Evolutionary conservation across 2,888 invertebrate genomes (phyloP).

Genomic region (Ecdyonurus torrentis): DNA sequence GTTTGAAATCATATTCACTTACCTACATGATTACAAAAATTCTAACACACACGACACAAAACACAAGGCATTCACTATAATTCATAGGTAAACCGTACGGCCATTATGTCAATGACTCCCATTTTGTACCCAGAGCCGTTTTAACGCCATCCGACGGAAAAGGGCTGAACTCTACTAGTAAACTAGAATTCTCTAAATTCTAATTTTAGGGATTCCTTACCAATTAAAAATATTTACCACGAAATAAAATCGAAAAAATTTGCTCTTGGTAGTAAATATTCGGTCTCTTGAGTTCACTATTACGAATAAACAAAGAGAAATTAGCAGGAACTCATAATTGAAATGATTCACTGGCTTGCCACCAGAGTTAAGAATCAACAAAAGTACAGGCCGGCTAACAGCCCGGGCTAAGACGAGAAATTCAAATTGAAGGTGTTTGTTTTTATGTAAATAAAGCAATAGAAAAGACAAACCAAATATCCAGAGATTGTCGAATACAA

Average conservation of each 20-base stretch:
- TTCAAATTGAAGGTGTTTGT: conserved; percentile 5
- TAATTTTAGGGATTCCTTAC: not conserved
- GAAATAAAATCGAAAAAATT: not conserved
- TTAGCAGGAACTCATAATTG: conserved; percentile 1
- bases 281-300: not conserved
- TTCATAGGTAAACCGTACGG: conserved; percentile 15
- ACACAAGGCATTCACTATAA: conserved; percentile 5
- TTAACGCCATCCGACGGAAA: conserved; percentile 9
- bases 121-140: conserved; percentile 13
- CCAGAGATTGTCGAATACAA: too few relatives aligned
- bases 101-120: conserved; percentile 19
- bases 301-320: not conserved
- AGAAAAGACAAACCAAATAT: too few relatives aligned
- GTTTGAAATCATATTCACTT: conserved; percentile 1
- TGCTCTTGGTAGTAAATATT: not conserved
- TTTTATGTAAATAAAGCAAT: too few relatives aligned
- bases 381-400: conserved; percentile 5
- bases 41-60: conserved; percentile 2
- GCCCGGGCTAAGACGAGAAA: conserved; percentile 8
- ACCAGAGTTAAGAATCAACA: conserved; percentile 7
- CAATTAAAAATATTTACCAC: not conserved
- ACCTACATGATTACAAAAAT: conserved; percentile 7
- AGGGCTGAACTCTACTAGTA: conserved; percentile 5
- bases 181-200: not conserved
- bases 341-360: conserved; percentile 7